Evolutionary conservation across 2,797 vertebrate genomes (phyloP), one percentile per base, ranked within the genome.

Genomic region (Phoxinus dragarum): DNA sequence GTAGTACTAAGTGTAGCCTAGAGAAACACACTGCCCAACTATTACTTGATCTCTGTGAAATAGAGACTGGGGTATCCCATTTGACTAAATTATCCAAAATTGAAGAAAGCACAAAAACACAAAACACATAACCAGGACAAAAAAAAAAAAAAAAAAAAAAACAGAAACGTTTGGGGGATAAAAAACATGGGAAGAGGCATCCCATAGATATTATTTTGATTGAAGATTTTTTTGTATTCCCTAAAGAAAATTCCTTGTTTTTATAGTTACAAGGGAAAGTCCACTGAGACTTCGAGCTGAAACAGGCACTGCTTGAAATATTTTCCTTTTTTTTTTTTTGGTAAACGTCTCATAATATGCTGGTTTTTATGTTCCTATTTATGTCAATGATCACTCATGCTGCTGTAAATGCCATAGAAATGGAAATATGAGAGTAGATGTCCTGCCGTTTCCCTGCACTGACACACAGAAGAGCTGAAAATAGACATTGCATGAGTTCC

Each of bases 251-350:
- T 69, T 81, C 69, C 59, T 80, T 84, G 73, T 75, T 71, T 87
- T 92, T 92, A 97, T 97, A 97, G 97, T 97, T 97, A 99, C 97
- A 99, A 97, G 95, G 96, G 96, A 94, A 97, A 97, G 96, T 97
- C 95, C 96, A 96, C 96, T 96, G 96, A 97, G 96, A 96, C 95
- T 96, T 96, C 97, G 97, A 98, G 97, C 97, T 96, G 95, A 95
- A 97, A 97, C 98, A 99, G 98, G 98, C 98, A 99, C 98, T 98
- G 97, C 96, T 97, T 97, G 96, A 86, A 96, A 97, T 97, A 96
- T 80, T 87, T 64, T 64, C 74, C 49, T 66, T 36, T 66, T 47
- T 36, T 54, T 86, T 85, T 86, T 94, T 95, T 95, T 93, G 93
- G 93, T 95, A 94, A 95, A 92, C 92, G 91, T 93, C 91, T 93